These are phyloP conservation scores for Hydra vulgaris DNA, from an alignment of 30 jellyfish, hydroid and myxozoan species.

Conservation along the genomic window DNA sequence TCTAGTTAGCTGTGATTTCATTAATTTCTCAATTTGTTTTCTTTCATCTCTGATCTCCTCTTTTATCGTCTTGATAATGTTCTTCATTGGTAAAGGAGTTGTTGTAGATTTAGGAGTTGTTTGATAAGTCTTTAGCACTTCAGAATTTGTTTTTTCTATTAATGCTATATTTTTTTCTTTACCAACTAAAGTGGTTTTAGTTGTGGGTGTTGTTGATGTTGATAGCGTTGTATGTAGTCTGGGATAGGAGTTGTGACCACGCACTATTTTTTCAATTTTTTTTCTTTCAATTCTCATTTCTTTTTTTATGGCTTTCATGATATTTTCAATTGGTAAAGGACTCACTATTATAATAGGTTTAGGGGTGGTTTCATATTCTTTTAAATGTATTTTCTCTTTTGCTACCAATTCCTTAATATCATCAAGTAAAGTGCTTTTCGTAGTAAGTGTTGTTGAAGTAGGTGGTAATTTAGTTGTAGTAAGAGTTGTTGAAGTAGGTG, in stretches of 20 bases:
- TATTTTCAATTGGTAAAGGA: background rate
- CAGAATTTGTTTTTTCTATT: background rate
- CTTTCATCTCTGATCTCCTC: slow-evolving; percentile 1
- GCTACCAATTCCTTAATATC: background rate
- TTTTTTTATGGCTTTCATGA: background rate
- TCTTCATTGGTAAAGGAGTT: background rate
- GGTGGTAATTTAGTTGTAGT: background rate
- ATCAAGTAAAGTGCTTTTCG: background rate
- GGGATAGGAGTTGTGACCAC: background rate
- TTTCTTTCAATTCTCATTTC: background rate
- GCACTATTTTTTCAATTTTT: background rate
- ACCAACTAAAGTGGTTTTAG: background rate
- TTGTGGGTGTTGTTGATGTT: background rate
- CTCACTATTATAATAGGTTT: background rate
- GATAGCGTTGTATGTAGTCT: background rate
- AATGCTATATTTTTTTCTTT: background rate
- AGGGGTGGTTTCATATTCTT: background rate
- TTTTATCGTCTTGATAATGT: background rate
- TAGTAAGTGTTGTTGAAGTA: background rate
- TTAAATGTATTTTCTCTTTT: background rate
- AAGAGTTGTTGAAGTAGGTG: background rate
- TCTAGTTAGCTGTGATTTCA: background rate
- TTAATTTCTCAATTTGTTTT: background rate
- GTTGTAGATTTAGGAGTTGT: background rate
- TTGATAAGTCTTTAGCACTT: background rate